phyloP scores from a whole-genome alignment of 2,113 vertebrate species.

The Nesoenas mayeri region DNA sequence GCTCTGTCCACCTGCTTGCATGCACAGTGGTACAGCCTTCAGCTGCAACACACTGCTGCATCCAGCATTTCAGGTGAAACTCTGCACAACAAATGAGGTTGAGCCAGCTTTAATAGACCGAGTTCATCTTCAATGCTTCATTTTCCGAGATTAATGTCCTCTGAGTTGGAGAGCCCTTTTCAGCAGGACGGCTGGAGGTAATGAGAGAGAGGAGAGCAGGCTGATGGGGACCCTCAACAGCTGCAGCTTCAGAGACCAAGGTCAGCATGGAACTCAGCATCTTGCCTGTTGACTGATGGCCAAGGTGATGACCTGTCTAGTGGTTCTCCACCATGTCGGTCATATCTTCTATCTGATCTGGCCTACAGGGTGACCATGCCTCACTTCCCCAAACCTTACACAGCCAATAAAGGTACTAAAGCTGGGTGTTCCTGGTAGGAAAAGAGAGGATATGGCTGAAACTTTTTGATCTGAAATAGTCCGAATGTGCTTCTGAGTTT shows the following conservation, averaged over 20 bases:
- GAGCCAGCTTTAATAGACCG: not conserved
- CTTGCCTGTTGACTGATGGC: not conserved
- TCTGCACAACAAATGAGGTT: not conserved
- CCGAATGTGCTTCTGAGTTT: not conserved
- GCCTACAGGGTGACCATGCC: not conserved
- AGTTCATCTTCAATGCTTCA: not conserved
- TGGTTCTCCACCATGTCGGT: not conserved
- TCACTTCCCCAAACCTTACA: not conserved
- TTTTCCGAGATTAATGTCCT: not conserved
- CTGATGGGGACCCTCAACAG: not conserved
- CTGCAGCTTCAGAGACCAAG: not conserved
- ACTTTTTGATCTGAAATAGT: not conserved
- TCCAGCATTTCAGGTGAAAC: not conserved
- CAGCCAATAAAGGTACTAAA: not conserved
- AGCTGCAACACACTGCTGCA: not conserved
- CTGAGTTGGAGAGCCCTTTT: not conserved
- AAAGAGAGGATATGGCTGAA: not conserved
- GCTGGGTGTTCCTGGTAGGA: not conserved
- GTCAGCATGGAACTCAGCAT: not conserved
- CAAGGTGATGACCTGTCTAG: not conserved
- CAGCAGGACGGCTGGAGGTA: accelerated
- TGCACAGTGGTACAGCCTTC: not conserved
- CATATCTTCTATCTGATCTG: not conserved
- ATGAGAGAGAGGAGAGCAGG: not conserved
- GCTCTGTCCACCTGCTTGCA: not conserved